phyloP scores from a whole-genome alignment of 2,888 invertebrate species.

The Polydrusus pterygomalis region DNA sequence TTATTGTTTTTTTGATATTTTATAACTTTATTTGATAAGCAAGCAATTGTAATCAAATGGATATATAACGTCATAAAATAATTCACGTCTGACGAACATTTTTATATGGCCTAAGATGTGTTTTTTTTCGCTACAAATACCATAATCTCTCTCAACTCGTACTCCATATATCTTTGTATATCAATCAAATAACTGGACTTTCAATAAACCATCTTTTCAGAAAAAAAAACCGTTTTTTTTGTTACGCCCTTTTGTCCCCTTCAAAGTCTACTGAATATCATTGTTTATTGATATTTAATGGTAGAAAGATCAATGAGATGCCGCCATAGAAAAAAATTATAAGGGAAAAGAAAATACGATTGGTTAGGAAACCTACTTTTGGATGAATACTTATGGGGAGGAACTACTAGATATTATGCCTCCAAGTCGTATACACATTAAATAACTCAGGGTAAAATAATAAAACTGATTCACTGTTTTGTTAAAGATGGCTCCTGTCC shows the following conservation, averaged over 20 bases:
- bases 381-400: too few relatives aligned
- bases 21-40: conserved; percentile 6
- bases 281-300: background rate
- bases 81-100: conserved; percentile 7
- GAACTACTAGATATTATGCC: too few relatives aligned
- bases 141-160: conserved; percentile 31
- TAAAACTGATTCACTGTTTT: too few relatives aligned
- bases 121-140: conserved; percentile 34
- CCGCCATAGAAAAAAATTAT: too few relatives aligned
- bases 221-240: background rate
- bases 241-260: background rate
- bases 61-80: background rate
- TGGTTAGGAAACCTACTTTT: too few relatives aligned
- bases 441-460: too few relatives aligned
- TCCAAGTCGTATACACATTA: too few relatives aligned
- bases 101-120: conserved; percentile 35
- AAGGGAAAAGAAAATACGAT: too few relatives aligned
- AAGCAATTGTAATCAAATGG: conserved; percentile 26
- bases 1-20: conserved; percentile 15
- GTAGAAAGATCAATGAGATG: too few relatives aligned
- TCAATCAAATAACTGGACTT: conserved; percentile 33
- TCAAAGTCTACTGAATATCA: too few relatives aligned
- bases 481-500: too few relatives aligned
- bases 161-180: conserved; percentile 36
- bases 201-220: conserved; percentile 29